Percentiles rank a stretch among this genome's conserved stretches.
phyloP scores from a whole-genome alignment of 1,140 invertebrate species.

The Cotesia typhae region DNA sequence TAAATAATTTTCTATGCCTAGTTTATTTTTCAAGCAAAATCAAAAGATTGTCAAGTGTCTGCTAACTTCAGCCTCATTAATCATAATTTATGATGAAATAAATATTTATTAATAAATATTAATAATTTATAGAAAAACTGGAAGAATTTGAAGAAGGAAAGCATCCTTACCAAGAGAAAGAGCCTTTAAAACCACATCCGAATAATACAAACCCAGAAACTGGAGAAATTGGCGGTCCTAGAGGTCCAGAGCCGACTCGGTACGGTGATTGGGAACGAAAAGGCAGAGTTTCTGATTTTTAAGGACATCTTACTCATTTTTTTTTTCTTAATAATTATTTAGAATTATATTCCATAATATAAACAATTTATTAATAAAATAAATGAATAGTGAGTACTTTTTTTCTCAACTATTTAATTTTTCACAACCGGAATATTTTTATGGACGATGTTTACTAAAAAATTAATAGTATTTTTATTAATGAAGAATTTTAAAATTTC shows the following conservation, averaged over 20 bases:
- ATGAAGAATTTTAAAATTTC: no score
- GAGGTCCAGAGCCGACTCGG: conserved; percentile 96
- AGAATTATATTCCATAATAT: neutral
- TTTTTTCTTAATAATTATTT: neutral
- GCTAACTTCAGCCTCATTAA: no score
- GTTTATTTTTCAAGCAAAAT: no score
- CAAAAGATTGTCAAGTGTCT: no score
- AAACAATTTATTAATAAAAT: neutral
- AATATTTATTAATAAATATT: neutral
- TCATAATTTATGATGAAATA: conserved; percentile 15
- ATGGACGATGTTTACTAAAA: no score
- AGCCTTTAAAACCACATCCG: conserved; percentile 86
- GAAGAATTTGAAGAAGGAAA: conserved; percentile 74
- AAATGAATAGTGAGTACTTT: neutral
- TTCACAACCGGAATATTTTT: no score
- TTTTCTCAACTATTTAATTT: no score
- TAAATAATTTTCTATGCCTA: no score
- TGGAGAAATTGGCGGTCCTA: conserved; percentile 93
- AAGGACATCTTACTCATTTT: conserved; percentile 42
- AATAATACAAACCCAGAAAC: conserved; percentile 90
- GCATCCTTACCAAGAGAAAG: conserved; percentile 84
- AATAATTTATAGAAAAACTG: conserved; percentile 67
- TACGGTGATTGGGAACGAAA: conserved; percentile 99
- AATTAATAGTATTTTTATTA: no score
- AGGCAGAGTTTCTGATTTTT: conserved; percentile 96